phyloP scores from a whole-genome alignment of 2,797 vertebrate species.

The Scyliorhinus canicula region DNA sequence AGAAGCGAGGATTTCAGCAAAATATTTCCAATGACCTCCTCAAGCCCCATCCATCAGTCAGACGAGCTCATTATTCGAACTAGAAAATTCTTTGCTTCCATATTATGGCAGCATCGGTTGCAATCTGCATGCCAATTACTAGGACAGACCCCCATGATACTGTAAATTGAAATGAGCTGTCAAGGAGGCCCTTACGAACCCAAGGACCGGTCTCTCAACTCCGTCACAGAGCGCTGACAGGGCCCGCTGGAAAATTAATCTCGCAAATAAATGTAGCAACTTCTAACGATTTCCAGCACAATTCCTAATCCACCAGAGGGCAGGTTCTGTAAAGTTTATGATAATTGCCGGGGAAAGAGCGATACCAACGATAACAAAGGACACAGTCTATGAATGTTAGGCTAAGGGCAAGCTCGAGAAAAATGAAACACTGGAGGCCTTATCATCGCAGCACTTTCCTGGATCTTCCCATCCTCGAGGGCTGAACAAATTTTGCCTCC shows the following conservation, averaged over 20 bases:
- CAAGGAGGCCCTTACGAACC: constrained; percentile 53
- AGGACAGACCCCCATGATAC: constrained; percentile 96
- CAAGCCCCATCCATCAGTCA: constrained; percentile 92
- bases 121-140: constrained; percentile 99
- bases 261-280: constrained; percentile 43
- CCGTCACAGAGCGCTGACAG: constrained; percentile 39
- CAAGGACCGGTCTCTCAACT: constrained; percentile 48
- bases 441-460: background rate
- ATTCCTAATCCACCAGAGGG: constrained; percentile 52
- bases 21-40: constrained; percentile 89
- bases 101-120: constrained; percentile 88
- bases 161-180: constrained; percentile 95
- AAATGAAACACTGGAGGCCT: background rate
- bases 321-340: constrained; percentile 45
- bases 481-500: background rate
- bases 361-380: constrained; percentile 35
- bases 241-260: constrained; percentile 55
- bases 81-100: constrained; percentile 83
- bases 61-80: constrained; percentile 93
- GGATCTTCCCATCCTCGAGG: background rate
- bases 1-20: constrained; percentile 65
- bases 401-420: constrained; percentile 23
- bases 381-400: constrained; percentile 32
- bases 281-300: constrained; percentile 45
- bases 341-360: constrained; percentile 18